Conservation (phyloP, 2,888 invertebrate species). For the Melitaea athalia region DNA sequence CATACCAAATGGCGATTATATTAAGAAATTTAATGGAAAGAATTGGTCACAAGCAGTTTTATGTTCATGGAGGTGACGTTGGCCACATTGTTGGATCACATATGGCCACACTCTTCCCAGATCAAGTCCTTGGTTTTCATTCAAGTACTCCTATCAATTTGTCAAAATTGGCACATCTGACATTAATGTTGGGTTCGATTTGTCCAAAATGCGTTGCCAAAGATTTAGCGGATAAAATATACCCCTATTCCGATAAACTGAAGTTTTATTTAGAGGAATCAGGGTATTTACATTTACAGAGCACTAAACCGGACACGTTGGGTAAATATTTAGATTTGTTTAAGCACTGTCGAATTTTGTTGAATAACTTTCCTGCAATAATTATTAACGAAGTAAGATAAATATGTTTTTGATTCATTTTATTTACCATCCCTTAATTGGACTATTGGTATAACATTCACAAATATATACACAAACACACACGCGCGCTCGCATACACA, state of each 20-base stretch:
- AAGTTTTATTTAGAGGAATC: slow-evolving; percentile 70
- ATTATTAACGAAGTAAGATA: neutral
- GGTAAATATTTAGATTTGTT: slow-evolving; percentile 72
- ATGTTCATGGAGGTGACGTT: slow-evolving; percentile 89
- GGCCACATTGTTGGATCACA: slow-evolving; percentile 84
- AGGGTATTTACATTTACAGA: slow-evolving; percentile 88
- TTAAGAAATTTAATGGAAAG: slow-evolving; percentile 87
- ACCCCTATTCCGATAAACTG: slow-evolving; percentile 69
- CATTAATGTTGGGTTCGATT: slow-evolving; percentile 70
- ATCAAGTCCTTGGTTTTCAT: slow-evolving; percentile 81
- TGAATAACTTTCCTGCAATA: neutral
- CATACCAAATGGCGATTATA: slow-evolving; percentile 82
- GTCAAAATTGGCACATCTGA: slow-evolving; percentile 52
- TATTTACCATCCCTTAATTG: neutral
- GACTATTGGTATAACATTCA: too few species aligned
- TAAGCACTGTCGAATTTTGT: slow-evolving; percentile 2
- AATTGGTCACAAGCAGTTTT: slow-evolving; percentile 84
- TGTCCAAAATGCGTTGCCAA: slow-evolving; percentile 77
- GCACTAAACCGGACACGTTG: slow-evolving; percentile 91
- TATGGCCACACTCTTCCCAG: slow-evolving; percentile 85
- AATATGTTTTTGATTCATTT: neutral
- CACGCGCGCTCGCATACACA: too few species aligned
- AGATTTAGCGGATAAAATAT: slow-evolving; percentile 73
- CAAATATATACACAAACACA: too few species aligned
- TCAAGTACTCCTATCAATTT: slow-evolving; percentile 83